These are phyloP conservation scores for Megaceryle maxima DNA, from an alignment of 2,113 vertebrate genomes.

Conservation along the genomic window DNA sequence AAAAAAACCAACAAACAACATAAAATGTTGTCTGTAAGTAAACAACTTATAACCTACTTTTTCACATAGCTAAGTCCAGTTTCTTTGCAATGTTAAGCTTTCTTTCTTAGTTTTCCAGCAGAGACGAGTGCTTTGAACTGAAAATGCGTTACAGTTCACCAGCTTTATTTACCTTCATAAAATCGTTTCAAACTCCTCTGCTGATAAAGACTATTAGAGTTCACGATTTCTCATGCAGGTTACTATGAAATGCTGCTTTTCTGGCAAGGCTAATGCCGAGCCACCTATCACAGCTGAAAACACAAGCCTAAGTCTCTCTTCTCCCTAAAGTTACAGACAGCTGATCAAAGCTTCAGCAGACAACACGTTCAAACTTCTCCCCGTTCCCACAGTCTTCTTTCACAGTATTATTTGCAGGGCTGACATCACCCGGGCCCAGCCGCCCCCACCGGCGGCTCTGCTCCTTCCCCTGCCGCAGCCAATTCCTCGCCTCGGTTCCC, in stretches of 20 bases:
- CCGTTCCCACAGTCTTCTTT: conserved; percentile 4
- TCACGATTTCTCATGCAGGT: not conserved
- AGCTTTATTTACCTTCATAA: not conserved
- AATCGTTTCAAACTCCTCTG: not conserved
- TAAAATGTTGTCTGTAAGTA: not conserved
- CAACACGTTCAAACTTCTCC: conserved; percentile 7
- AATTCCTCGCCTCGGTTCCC: not conserved
- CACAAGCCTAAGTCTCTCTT: not conserved
- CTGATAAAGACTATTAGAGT: not conserved
- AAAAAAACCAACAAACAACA: not conserved
- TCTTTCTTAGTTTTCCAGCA: not conserved
- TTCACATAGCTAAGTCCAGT: not conserved
- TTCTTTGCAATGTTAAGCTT: not conserved
- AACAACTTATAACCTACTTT: not conserved
- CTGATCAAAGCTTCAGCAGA: conserved; percentile 5
- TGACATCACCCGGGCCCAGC: not conserved
- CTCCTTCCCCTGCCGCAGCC: not conserved
- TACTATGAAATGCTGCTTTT: not conserved
- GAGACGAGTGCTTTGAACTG: not conserved
- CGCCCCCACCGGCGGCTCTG: not conserved
- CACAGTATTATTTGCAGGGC: not conserved
- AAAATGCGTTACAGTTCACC: not conserved
- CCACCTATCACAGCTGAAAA: not conserved
- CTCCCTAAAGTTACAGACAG: not conserved
- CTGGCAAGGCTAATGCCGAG: not conserved